Percentiles rank a stretch among this genome's conserved stretches.
These are phyloP conservation scores for Schizaphis graminum DNA, from an alignment of 2,888 invertebrate genomes.

Conservation along the genomic window DNA sequence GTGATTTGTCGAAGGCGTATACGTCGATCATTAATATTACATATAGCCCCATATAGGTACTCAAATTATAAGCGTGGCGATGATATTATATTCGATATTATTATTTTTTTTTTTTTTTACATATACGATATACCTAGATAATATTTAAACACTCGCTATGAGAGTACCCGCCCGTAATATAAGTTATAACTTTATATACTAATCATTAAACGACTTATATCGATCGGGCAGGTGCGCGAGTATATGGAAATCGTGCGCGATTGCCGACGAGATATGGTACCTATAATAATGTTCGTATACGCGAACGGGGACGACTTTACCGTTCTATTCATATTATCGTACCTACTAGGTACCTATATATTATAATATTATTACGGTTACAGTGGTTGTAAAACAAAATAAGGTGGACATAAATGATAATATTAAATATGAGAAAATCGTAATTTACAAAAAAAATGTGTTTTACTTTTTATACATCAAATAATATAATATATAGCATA, in stretches of 20 bases:
- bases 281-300: not conserved
- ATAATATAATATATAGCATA: too few species aligned
- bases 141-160: not conserved
- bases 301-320: not conserved
- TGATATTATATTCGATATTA: not conserved
- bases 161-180: not conserved
- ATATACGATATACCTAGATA: not conserved
- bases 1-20: not conserved
- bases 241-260: not conserved
- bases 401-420: too few species aligned
- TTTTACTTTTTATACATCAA: too few species aligned
- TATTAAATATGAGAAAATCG: too few species aligned
- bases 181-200: constrained; percentile 6
- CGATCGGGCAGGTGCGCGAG: not conserved
- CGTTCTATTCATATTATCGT: not conserved
- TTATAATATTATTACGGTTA: not conserved
- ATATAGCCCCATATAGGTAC: not conserved
- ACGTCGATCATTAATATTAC: not conserved
- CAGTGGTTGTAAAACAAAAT: too few species aligned
- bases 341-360: not conserved
- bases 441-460: too few species aligned
- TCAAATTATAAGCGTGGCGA: not conserved
- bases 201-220: constrained; percentile 6
- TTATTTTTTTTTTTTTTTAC: not conserved
- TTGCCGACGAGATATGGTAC: not conserved